phyloP scores from a whole-genome alignment of 1,140 invertebrate species.

The Arion vulgaris region DNA sequence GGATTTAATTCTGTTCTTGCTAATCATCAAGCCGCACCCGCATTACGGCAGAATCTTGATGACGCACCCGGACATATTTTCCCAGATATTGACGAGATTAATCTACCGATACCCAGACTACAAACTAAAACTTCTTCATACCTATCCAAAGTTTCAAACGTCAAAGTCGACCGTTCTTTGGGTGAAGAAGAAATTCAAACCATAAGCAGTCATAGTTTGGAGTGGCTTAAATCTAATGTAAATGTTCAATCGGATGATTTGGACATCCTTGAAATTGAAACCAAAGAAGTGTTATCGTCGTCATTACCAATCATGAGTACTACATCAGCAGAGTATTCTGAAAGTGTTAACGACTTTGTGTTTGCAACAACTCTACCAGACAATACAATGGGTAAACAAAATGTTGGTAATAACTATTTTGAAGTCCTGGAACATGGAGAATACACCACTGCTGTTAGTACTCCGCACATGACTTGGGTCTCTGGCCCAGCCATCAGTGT shows the following conservation, averaged over 20 bases:
- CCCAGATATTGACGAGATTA: background rate
- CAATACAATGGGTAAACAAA: background rate
- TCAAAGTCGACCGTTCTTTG: background rate
- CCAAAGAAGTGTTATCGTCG: background rate
- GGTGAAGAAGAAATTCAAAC: constrained; percentile 18
- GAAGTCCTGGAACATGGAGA: constrained; percentile 24
- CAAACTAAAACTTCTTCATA: background rate
- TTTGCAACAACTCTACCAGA: constrained; percentile 10
- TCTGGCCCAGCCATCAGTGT: background rate
- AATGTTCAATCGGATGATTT: background rate
- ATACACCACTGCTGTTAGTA: background rate
- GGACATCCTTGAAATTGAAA: background rate
- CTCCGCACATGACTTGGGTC: background rate
- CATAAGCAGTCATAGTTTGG: background rate
- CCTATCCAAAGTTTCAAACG: background rate
- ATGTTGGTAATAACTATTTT: constrained; percentile 15
- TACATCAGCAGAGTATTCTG: constrained; percentile 5
- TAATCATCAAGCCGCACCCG: background rate
- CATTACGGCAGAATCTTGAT: background rate
- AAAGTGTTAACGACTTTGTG: constrained; percentile 12
- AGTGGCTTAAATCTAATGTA: constrained; percentile 6
- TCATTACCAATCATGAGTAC: background rate
- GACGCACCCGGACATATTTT: background rate
- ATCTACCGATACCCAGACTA: background rate
- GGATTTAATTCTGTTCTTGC: background rate